phyloP scores from a whole-genome alignment of 2,888 invertebrate genomes.

The Operophtera brumata region DNA sequence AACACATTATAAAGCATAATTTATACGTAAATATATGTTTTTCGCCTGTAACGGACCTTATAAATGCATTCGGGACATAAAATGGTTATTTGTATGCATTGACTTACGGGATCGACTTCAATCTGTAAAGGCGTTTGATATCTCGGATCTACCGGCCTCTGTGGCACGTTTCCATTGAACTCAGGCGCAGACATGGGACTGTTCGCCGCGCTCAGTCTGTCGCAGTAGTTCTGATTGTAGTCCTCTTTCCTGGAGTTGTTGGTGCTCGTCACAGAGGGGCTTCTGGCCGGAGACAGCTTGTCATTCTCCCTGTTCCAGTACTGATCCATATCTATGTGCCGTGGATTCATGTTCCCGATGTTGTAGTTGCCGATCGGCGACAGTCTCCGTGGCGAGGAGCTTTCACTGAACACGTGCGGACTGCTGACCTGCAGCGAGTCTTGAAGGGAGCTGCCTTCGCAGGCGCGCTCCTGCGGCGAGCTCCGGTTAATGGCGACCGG shows the following conservation, averaged over 20 bases:
- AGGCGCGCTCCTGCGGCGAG: constrained; percentile 52
- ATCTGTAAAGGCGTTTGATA: constrained; percentile 81
- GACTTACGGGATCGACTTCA: constrained; percentile 86
- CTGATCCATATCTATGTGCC: constrained; percentile 71
- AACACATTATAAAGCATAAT: constrained; percentile 19
- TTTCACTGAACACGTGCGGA: constrained; percentile 71
- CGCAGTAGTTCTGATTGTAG: constrained; percentile 70
- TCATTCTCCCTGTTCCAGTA: constrained; percentile 66
- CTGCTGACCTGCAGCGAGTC: constrained; percentile 61
- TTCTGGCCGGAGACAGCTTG: constrained; percentile 56
- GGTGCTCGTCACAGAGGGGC: constrained; percentile 58
- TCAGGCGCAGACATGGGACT: constrained; percentile 63
- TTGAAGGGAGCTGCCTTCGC: constrained; percentile 59
- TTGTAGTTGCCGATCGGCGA: constrained; percentile 76
- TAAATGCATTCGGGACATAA: constrained; percentile 35
- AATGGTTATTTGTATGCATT: constrained; percentile 35
- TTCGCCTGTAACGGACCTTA: constrained; percentile 22
- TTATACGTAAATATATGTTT: constrained; percentile 9
- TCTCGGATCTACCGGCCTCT: constrained; percentile 56
- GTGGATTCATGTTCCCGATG: constrained; percentile 77
- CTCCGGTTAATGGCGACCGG: constrained; percentile 57
- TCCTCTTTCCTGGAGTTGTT: constrained; percentile 67
- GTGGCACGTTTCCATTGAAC: constrained; percentile 65
- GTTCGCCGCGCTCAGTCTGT: constrained; percentile 59
- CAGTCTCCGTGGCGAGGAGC: constrained; percentile 66